These are phyloP conservation scores for Micrasema minimum DNA, from an alignment of 1,140 invertebrate genomes.

Conservation along the genomic window DNA sequence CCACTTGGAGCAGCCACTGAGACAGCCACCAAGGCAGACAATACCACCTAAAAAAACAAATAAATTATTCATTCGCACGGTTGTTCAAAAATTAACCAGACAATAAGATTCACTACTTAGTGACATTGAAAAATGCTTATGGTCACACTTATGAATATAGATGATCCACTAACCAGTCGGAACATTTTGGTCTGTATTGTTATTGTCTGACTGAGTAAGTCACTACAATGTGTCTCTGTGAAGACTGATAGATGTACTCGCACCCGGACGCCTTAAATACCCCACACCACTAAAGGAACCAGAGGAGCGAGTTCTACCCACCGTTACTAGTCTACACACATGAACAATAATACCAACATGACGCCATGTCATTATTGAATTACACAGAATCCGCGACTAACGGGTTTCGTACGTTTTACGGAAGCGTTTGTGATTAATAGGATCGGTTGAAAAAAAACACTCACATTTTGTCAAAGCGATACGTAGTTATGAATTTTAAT, in stretches of 20 bases:
- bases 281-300: neutral
- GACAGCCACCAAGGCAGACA: slow-evolving; percentile 70
- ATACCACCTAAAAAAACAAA: slow-evolving; percentile 65
- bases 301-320: slow-evolving; percentile 29
- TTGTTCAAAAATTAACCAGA: neutral
- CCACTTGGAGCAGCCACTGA: slow-evolving; percentile 67
- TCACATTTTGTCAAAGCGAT: slow-evolving; percentile 4
- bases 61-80: neutral
- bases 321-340: neutral
- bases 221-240: slow-evolving; percentile 53
- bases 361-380: slow-evolving; percentile 12
- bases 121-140: neutral
- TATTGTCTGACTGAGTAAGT: slow-evolving; percentile 54
- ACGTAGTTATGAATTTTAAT: slow-evolving; percentile 5
- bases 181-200: slow-evolving; percentile 57
- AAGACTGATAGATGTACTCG: slow-evolving; percentile 47
- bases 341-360: neutral
- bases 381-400: slow-evolving; percentile 8
- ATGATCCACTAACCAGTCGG: slow-evolving; percentile 58
- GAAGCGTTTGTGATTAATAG: slow-evolving; percentile 21
- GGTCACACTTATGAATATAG: slow-evolving; percentile 22
- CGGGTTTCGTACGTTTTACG: slow-evolving; percentile 25
- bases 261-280: slow-evolving; percentile 46
- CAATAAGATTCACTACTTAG: neutral
- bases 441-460: slow-evolving; percentile 12